Percentiles rank a stretch among this genome's conserved stretches.
phyloP scores from a whole-genome alignment of 2,113 vertebrate species.

The Menura novaehollandiae region DNA sequence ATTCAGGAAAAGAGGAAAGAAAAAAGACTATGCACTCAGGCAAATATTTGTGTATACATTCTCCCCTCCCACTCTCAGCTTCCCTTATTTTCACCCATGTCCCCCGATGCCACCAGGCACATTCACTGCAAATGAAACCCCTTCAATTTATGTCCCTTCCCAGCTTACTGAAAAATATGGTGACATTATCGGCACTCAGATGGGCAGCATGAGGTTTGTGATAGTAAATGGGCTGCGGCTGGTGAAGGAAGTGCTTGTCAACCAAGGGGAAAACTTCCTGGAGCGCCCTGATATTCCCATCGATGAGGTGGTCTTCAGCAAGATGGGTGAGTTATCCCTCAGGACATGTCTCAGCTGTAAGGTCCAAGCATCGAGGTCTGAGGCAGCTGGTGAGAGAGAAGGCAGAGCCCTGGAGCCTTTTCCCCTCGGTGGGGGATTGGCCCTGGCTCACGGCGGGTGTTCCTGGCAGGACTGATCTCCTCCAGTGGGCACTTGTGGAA shows the following conservation, averaged over 20 bases:
- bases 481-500: constrained; percentile 71
- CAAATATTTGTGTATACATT: neutral
- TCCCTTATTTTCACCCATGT: rapidly evolving
- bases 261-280: constrained; percentile 74
- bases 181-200: constrained; percentile 61
- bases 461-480: constrained; percentile 56
- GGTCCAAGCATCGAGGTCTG: neutral
- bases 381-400: neutral
- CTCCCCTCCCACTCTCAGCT: neutral
- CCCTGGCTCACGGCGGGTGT: rapidly evolving
- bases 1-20: neutral
- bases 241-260: constrained; percentile 80
- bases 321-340: neutral
- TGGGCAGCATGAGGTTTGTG: constrained; percentile 60
- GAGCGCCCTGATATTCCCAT: constrained; percentile 68
- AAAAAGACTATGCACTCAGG: rapidly evolving
- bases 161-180: constrained; percentile 78
- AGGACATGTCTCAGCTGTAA: neutral
- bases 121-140: neutral
- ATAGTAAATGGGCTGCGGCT: constrained; percentile 71
- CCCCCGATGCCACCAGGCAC: rapidly evolving
- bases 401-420: neutral
- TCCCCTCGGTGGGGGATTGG: rapidly evolving
- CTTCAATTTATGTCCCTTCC: neutral
- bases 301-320: rapidly evolving